Evolutionary conservation across 2,797 vertebrate species (phyloP).

Genomic region (Rhabdomys pumilio): DNA sequence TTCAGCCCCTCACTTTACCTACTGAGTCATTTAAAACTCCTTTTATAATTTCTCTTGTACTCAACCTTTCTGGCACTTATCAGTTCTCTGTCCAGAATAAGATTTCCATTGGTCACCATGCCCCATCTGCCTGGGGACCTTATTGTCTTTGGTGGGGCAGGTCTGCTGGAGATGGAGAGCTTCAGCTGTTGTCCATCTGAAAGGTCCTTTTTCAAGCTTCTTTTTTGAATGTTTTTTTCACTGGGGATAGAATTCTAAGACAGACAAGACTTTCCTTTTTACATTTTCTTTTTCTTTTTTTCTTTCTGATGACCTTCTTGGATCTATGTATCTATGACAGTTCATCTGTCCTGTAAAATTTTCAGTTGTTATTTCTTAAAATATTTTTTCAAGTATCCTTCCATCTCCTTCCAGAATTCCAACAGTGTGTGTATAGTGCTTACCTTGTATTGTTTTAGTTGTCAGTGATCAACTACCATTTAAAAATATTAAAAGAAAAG

Average conservation of each 20-base stretch:
- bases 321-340: background rate
- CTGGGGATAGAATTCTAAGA: background rate
- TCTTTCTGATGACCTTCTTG: background rate
- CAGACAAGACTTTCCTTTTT: background rate
- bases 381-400: background rate
- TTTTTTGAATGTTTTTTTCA: constrained; percentile 21
- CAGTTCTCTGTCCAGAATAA: background rate
- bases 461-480: background rate
- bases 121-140: background rate
- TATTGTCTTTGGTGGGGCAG: background rate
- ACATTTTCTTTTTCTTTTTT: background rate
- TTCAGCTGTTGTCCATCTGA: background rate
- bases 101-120: background rate
- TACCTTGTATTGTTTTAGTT: background rate
- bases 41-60: background rate
- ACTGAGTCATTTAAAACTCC: background rate
- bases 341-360: background rate
- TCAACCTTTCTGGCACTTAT: no score
- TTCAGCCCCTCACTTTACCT: background rate
- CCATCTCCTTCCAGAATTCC: background rate
- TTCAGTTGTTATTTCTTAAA: background rate
- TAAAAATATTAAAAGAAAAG: background rate
- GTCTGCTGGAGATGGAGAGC: background rate
- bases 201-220: background rate
- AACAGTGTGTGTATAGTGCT: background rate